Conservation (phyloP, 2,113 vertebrate genomes). For the Ibidorhyncha struthersii region DNA sequence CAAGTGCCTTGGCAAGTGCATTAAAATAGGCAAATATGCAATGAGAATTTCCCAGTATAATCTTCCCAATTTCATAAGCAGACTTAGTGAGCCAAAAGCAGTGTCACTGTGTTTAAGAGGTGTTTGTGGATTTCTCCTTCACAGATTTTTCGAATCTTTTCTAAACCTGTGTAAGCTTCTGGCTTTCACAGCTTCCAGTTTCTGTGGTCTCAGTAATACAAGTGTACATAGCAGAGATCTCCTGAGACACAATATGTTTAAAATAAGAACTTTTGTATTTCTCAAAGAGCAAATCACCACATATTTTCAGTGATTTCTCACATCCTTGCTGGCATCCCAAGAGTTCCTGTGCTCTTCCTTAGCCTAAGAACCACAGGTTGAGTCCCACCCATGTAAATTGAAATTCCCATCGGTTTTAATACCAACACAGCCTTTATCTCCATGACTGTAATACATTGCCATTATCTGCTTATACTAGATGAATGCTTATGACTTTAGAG, state of each 20-base stretch:
- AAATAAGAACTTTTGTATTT: background rate
- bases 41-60: background rate
- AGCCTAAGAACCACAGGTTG: background rate
- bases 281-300: background rate
- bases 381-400: background rate
- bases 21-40: background rate
- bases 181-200: background rate
- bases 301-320: background rate
- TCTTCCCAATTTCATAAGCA: background rate
- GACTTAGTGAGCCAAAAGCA: background rate
- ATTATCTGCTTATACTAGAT: background rate
- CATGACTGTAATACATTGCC: background rate
- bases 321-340: background rate
- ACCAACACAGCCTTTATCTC: background rate
- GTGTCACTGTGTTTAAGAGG: background rate
- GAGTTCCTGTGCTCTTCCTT: background rate
- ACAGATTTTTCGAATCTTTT: background rate
- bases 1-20: background rate
- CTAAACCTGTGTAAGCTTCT: background rate
- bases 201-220: background rate
- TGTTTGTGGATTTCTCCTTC: background rate
- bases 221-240: background rate
- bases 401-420: background rate
- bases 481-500: background rate
- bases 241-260: background rate